These are phyloP conservation scores for Podarcis muralis DNA, from an alignment of 2,113 vertebrate genomes.

Conservation along the genomic window DNA sequence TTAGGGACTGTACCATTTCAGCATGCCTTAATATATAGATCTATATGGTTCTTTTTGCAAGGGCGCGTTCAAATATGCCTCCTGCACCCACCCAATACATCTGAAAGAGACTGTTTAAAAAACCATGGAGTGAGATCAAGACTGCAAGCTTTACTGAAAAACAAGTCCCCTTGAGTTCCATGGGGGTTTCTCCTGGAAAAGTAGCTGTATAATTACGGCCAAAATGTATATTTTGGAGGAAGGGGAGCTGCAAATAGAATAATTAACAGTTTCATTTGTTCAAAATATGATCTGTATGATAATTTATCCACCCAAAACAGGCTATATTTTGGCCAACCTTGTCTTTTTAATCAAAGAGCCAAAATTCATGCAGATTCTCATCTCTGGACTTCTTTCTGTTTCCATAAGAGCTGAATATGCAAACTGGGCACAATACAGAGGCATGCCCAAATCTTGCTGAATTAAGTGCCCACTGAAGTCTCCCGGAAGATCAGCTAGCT, in stretches of 20 bases:
- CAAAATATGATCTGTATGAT: background rate
- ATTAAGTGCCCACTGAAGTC: background rate
- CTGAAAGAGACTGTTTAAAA: background rate
- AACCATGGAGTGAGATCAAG: background rate
- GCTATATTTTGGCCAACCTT: background rate
- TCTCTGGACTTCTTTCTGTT: background rate
- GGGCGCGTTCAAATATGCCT: no score
- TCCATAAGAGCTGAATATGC: background rate
- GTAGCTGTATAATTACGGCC: background rate
- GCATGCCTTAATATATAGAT: no score
- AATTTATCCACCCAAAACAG: background rate
- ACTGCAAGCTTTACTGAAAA: background rate
- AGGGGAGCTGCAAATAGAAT: background rate
- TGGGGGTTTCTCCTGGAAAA: background rate
- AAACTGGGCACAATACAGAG: background rate
- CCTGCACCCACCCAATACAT: no score
- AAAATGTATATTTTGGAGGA: background rate
- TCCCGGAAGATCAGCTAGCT: background rate
- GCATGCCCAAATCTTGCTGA: background rate
- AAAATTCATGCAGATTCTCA: background rate
- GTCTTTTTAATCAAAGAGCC: background rate
- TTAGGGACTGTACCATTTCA: background rate
- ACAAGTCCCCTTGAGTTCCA: background rate
- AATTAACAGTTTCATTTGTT: background rate
- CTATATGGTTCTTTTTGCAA: background rate